Evolutionary conservation across 1,140 invertebrate species (phyloP).

Genomic region (Bombyx mori): ASM3026992v2 NC_085125.1:13444501-13445000

Average conservation of each 20-base stretch:
- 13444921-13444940: not conserved
- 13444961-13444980: too few relatives aligned
- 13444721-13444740: constrained; percentile 29
- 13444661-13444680: constrained; percentile 43
- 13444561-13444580: too few relatives aligned
- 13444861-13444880: constrained; percentile 32
- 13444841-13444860: constrained; percentile 47
- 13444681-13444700: constrained; percentile 33
- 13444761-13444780: constrained; percentile 57
- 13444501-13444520: constrained; percentile 37
- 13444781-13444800: constrained; percentile 52
- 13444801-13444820: constrained; percentile 45
- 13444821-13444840: constrained; percentile 34
- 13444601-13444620: too few relatives aligned
- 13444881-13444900: too few relatives aligned
- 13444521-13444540: constrained; percentile 39
- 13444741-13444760: constrained; percentile 39
- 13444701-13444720: constrained; percentile 40
- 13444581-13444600: too few relatives aligned
- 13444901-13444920: not conserved
- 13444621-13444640: too few relatives aligned
- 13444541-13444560: constrained; percentile 23
- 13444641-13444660: constrained; percentile 14
- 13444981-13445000: too few relatives aligned
- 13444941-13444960: too few relatives aligned